Evolutionary conservation across 1,140 invertebrate species (phyloP), one percentile per base, ranked within the genome.

Genomic region (Aphis gossypii): DNA sequence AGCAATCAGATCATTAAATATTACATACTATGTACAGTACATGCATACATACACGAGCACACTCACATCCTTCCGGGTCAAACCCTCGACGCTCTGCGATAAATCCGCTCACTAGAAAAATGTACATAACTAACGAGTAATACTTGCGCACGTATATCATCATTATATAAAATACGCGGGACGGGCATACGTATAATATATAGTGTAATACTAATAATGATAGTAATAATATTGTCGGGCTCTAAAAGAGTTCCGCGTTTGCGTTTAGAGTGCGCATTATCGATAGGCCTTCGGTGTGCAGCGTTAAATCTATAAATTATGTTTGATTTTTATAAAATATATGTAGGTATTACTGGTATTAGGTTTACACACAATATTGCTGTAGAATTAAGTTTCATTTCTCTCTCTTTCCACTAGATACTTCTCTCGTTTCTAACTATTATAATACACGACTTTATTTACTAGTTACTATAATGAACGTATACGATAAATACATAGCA

Each of bases 61-160:
- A 83, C 76, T 38, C n/a, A 38, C 9, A 84, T 84, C 83, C 41
- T 44, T 84, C 83, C 41, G 41, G 83, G 83, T 84, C 83, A 84
- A 84, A 41, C 83, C 38, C 11, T 0, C 23, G 48, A 8, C 30
- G n/a, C n/a, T 48, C 48, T 51, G 48, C 44, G 8, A 89, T 51
- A 89, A 89, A 51, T 89, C 87, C 87, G 20, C 48, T 89, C 30
- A 18, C 30, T 7, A 54, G 44, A 89, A 89, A 89, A 89, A 89
- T 89, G 44, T 54, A 25, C 54, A 88, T 88, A 48, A 88, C 9
- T 8, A 88, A 88, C 46, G 30, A 88, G 87, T 68, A 30, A 30
- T 68, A 11, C 60, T 76, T n/a, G 60, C 11, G n/a, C n/a, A 18
- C 48, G 18, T 89, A 89, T 89, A 48, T 51, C 48, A 51, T 48